Evolutionary conservation across 1,140 invertebrate species (phyloP).

Genomic region (Drosophila grimshawi): DNA sequence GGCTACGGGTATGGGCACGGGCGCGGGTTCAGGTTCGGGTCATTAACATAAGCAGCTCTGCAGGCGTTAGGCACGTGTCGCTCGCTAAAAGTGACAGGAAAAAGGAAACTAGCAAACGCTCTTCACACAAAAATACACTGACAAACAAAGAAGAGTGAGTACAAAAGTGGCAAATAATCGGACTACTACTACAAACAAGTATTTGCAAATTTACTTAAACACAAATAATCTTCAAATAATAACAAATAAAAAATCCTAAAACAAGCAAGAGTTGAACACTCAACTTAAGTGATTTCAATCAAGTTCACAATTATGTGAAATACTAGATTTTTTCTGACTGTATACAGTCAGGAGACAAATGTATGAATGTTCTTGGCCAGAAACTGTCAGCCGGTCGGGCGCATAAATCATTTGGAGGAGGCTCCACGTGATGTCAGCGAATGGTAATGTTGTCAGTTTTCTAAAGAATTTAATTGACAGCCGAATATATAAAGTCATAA

Average conservation of each 20-base stretch:
- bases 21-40: constrained; percentile 34
- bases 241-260: too few relatives aligned
- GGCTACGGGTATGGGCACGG: background rate
- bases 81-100: constrained; percentile 40
- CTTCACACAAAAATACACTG: constrained; percentile 32
- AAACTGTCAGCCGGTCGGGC: constrained; percentile 53
- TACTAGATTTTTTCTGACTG: background rate
- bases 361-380: constrained; percentile 44
- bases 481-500: constrained; percentile 76
- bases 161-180: too few relatives aligned
- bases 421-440: constrained; percentile 56
- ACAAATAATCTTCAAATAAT: too few relatives aligned
- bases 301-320: too few relatives aligned
- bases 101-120: constrained; percentile 66
- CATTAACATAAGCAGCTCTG: constrained; percentile 81
- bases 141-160: background rate
- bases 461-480: constrained; percentile 82
- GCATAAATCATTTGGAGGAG: constrained; percentile 72
- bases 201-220: too few relatives aligned
- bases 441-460: constrained; percentile 72
- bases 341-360: constrained; percentile 21
- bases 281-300: too few relatives aligned
- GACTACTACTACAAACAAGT: background rate
- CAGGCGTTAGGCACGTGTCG: constrained; percentile 71
- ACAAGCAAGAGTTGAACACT: too few relatives aligned